Evolutionary conservation across 1,140 invertebrate species (phyloP), one percentile per base, ranked within the genome.

Genomic region (Philotrypesis tridentata): DNA sequence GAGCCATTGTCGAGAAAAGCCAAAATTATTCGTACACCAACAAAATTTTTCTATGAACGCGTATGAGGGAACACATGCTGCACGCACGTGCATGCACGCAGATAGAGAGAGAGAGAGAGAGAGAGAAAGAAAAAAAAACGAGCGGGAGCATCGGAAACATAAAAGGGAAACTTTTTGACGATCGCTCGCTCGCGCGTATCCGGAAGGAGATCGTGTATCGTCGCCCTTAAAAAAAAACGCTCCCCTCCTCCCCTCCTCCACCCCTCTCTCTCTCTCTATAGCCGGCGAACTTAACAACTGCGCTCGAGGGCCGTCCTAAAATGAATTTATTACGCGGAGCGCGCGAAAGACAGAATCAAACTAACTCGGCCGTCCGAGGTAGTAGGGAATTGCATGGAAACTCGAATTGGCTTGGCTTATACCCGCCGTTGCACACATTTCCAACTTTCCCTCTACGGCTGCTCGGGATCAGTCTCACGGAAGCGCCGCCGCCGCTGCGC

Each of bases 101-200:
- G 7, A 1, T 73, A 43, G 43, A 14, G n/a, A n/a, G n/a, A n/a
- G n/a, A n/a, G n/a, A n/a, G n/a, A n/a, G n/a, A n/a, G n/a, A n/a
- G n/a, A n/a, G n/a, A n/a, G n/a, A n/a, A n/a, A n/a, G n/a, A n/a
- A n/a, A n/a, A n/a, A n/a, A n/a, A n/a, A n/a, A n/a, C n/a, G n/a
- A n/a, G n/a, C n/a, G n/a, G n/a, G n/a, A n/a, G n/a, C n/a, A n/a
- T 14, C 63, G 21, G 73, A 25, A 78, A 68, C 48, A 68, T 78
- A 68, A 78, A 78, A 55, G 17, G 65, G 12, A 61, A 79, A 71
- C 48, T 79, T 79, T 79, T 78, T 78, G 63, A 70, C 33, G 65
- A 31, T 27, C 11, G 21, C 21, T 21, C 48, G 21, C 7, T 55
- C 12, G 33, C 75, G 37, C 14, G 61, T 33, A 17, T 12, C 0